Evolutionary conservation across 2,113 vertebrate genomes (phyloP), one percentile per base, ranked within the genome.

Genomic region (Ranitomeya variabilis): DNA sequence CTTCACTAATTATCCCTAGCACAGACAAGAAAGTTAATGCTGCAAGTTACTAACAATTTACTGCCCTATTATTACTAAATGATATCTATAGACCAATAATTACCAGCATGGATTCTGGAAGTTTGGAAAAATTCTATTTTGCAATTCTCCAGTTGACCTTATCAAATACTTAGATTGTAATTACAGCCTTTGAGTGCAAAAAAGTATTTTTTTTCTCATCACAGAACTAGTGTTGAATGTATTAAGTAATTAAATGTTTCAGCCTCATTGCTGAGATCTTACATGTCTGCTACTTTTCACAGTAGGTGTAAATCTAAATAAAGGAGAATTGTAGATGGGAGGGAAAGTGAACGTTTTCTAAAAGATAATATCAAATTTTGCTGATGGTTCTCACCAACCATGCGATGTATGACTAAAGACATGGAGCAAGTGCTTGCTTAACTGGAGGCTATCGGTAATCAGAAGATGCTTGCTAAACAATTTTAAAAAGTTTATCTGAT

Each of bases 221-320:
- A 19, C 23, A 83, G 77, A 51, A 87, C 71, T 89, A 2, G 74
- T 31, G 31, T 64, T 80, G 62, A 67, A 80, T 76, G 79, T 74
- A 71, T 89, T 16, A 89, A 74, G 67, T 85, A 87, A 57, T 85
- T 89, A 80, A 89, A 74, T 86, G 26, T 88, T 88, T 83, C 67
- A 51, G 55, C 14, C 69, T 83, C 55, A 12, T 80, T 52, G 55
- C 51, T 69, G 45, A 26, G 66, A 82, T 62, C 6, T 16, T 45
- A 73, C 51, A 82, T 73, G 54, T 54, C 8, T 13, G 51, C 57
- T 64, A 64, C 23, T 88, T 82, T 83, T 83, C 80, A 76, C 87
- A 88, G 87, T 83, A 55, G 66, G 79, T 83, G n/a, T 60, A 76
- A 74, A 88, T 83, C 55, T 77, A 62, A 76, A 82, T 62, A 83